Base-by-base conservation (phyloP, 1,140 invertebrate species). In the Onthophagus taurus region DNA sequence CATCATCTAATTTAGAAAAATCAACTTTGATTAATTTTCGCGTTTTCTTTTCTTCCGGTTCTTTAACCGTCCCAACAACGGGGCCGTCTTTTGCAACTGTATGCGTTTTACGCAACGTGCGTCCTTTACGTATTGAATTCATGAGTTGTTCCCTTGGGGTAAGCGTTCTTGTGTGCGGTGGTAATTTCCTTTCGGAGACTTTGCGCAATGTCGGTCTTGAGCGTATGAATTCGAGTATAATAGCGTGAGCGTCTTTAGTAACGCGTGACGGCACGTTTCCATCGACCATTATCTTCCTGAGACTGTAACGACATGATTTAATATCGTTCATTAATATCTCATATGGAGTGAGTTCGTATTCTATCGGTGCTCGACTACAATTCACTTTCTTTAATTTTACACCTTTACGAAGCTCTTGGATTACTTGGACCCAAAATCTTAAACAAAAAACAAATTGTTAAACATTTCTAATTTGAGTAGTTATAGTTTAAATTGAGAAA, bases 251-350 rank as follows among this genome's bases (percentile, higher is more conserved):
- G 70, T 96, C 90, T 70, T 93, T 93, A 61, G 88, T 91, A 17
- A 90, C 80, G 61, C 83, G 72, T 16, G 75, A 80, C 31, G 87
- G 86, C 60, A 91, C 80, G 63, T 81, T 78, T 23, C 85, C 85
- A 63, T 91, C 84, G 1, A 89, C 74, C 78, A 79, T 79, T 45
- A 80, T 83, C 67, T 87, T 86, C 53, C 78, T 76, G 41, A 86
- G 68, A 56, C 83, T 87, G 69, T 91, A 96, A 54, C 85, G 76
- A 54, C 86, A 79, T 17, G 85, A 83, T 52, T 90, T 70, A 51
- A 97, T 97, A 60, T 97, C 93, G 57, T 97, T 89, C 83, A 97
- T 92, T 9, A 97, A 72, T 58, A 94, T 94, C 71, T 97, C 93
- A 63, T 95, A 96, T 5, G 93, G 93, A n/a, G 93, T 97, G 48